Percentiles rank a stretch among this genome's conserved stretches.
phyloP scores from a whole-genome alignment of 2,797 vertebrate genomes.

The Lycodopsis pacificus region DNA sequence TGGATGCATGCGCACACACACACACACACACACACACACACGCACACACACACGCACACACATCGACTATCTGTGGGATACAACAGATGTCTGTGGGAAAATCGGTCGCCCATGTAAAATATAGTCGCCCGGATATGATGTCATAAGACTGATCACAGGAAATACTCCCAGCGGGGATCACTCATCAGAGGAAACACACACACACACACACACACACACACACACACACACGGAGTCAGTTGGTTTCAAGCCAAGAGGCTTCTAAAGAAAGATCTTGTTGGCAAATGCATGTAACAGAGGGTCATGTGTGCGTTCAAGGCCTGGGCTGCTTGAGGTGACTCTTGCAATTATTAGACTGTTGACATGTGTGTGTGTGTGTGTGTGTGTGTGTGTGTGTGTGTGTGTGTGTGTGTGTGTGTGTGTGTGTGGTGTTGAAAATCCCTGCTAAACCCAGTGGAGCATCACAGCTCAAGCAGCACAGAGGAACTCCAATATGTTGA shows the following conservation, averaged over 20 bases:
- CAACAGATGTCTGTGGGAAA: slow-evolving; percentile 82
- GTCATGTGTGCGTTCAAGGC: slow-evolving; percentile 19
- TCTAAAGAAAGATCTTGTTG: slow-evolving; percentile 55
- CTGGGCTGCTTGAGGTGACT: slow-evolving; percentile 48
- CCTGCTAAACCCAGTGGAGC: slow-evolving; percentile 35
- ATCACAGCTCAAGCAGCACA: slow-evolving; percentile 20
- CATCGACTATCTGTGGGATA: slow-evolving; percentile 51
- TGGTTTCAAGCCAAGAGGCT: slow-evolving; percentile 35
- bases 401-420: not conserved
- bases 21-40: slow-evolving; percentile 14
- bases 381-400: slow-evolving; percentile 14
- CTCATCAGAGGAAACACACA: slow-evolving; percentile 32
- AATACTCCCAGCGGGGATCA: slow-evolving; percentile 56
- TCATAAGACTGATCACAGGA: slow-evolving; percentile 70
- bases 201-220: slow-evolving; percentile 1
- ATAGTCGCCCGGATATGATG: slow-evolving; percentile 72
- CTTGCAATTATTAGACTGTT: slow-evolving; percentile 52
- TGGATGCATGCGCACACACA: slow-evolving; percentile 40
- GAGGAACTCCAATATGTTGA: slow-evolving; percentile 25
- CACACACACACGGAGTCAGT: slow-evolving; percentile 4
- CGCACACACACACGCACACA: not conserved
- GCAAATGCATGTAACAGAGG: slow-evolving; percentile 23
- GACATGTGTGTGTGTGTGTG: slow-evolving; percentile 29
- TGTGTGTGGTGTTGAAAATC: slow-evolving; percentile 24
- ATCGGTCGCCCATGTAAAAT: slow-evolving; percentile 69